Conservation (phyloP, 2,888 invertebrate genomes). For the Nomada hirtipes region DNA sequence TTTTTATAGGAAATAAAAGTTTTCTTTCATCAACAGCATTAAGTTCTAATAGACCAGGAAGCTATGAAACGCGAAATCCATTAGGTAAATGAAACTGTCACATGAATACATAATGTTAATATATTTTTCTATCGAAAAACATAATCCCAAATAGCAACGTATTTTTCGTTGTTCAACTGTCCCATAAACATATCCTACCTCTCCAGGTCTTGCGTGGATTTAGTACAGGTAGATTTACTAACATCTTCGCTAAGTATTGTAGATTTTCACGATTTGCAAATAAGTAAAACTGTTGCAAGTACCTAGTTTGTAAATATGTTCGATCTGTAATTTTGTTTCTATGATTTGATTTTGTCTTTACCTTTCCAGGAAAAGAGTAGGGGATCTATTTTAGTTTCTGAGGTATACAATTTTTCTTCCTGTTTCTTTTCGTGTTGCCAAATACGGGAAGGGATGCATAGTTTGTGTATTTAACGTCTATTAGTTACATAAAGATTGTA, state of each 20-base stretch:
- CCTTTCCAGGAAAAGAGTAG: conserved; percentile 80
- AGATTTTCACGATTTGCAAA: conserved; percentile 47
- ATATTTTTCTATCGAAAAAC: conserved; percentile 55
- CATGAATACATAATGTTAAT: conserved; percentile 54
- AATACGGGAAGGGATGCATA: conserved; percentile 39
- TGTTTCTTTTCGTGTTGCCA: conserved; percentile 70
- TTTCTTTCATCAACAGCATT: conserved; percentile 79
- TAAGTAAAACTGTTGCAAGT: conserved; percentile 34
- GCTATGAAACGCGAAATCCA: conserved; percentile 80
- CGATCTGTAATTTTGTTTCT: conserved; percentile 51
- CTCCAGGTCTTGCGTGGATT: conserved; percentile 83
- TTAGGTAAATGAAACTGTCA: conserved; percentile 77
- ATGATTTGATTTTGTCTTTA: conserved; percentile 72
- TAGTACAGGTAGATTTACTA: conserved; percentile 81
- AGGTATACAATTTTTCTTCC: conserved; percentile 78
- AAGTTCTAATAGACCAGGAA: conserved; percentile 76
- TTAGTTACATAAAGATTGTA: conserved; percentile 32
- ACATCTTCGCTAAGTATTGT: conserved; percentile 65
- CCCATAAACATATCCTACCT: conserved; percentile 72
- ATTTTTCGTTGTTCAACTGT: conserved; percentile 63
- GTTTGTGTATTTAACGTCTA: conserved; percentile 54
- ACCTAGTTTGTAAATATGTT: conserved; percentile 43
- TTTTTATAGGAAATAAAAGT: conserved; percentile 78
- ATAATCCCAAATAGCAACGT: conserved; percentile 58
- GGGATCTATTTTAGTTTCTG: conserved; percentile 78